Evolutionary conservation across 2,888 invertebrate species (phyloP).

Genomic region (Drosophila barbarae): DNA sequence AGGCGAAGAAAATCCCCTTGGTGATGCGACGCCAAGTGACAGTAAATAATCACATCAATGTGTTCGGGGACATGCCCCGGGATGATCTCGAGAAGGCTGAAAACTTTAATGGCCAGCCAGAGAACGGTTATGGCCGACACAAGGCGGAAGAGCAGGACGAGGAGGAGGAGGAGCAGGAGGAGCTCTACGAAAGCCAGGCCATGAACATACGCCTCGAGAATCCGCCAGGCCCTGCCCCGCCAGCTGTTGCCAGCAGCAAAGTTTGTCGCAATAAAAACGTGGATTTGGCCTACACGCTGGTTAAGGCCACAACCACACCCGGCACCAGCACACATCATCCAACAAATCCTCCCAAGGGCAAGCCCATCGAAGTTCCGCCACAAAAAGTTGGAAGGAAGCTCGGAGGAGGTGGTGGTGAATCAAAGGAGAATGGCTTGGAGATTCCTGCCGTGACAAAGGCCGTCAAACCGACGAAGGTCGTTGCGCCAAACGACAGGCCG

Average conservation of each 20-base stretch:
- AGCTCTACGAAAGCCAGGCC: slow-evolving; percentile 68
- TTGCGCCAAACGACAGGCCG: slow-evolving; percentile 27
- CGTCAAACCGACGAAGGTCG: slow-evolving; percentile 44
- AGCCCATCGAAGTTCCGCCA: slow-evolving; percentile 20
- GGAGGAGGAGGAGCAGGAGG: slow-evolving; percentile 5
- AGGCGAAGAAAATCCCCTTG: slow-evolving; percentile 8
- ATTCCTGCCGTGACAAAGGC: slow-evolving; percentile 27
- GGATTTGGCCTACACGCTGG: slow-evolving; percentile 79
- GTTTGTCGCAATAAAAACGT: slow-evolving; percentile 80
- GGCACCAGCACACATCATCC: slow-evolving; percentile 2
- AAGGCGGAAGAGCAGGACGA: not conserved
- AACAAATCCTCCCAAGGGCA: slow-evolving; percentile 27
- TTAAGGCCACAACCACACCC: slow-evolving; percentile 51
- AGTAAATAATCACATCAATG: slow-evolving; percentile 80
- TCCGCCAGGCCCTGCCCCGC: not conserved
- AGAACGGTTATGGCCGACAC: slow-evolving; percentile 24
- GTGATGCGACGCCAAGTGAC: slow-evolving; percentile 70
- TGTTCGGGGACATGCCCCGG: slow-evolving; percentile 35
- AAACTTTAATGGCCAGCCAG: slow-evolving; percentile 40
- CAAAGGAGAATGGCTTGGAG: slow-evolving; percentile 11
- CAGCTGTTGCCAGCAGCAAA: slow-evolving; percentile 48
- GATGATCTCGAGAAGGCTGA: slow-evolving; percentile 28
- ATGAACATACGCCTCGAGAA: slow-evolving; percentile 74
- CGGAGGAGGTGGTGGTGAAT: slow-evolving; percentile 8
- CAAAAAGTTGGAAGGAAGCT: slow-evolving; percentile 37